Evolutionary conservation across 1,140 invertebrate species (phyloP).

Genomic region (Euwallacea fornicatus): DNA sequence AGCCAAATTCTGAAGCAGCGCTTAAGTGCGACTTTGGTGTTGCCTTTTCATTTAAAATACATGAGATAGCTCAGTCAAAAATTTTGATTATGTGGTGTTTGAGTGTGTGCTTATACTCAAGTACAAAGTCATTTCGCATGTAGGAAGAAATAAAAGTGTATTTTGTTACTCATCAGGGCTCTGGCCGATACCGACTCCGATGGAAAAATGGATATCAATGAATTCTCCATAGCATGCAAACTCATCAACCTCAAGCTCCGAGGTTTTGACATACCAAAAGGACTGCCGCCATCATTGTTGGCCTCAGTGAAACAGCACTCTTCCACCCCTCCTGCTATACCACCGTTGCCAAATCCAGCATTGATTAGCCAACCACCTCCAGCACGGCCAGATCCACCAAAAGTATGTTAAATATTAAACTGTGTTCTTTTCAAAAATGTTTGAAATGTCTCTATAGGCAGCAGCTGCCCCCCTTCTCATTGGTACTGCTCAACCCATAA

Average conservation of each 20-base stretch:
- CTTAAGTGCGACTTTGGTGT: no score
- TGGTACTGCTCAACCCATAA: conserved; percentile 40
- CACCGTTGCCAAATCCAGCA: conserved; percentile 49
- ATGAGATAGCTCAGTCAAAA: no score
- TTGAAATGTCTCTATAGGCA: background rate
- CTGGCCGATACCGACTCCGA: conserved; percentile 95
- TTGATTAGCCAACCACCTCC: conserved; percentile 46
- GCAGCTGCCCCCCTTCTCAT: conserved; percentile 36
- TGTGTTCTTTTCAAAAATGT: no score
- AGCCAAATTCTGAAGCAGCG: no score
- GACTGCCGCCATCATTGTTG: conserved; percentile 75
- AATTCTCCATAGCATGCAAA: conserved; percentile 98
- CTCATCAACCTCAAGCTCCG: conserved; percentile 92
- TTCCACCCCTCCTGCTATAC: conserved; percentile 51
- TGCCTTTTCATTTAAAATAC: no score
- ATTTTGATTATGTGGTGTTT: no score
- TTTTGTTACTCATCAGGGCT: conserved; percentile 61
- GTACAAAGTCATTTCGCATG: no score
- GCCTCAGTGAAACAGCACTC: conserved; percentile 61
- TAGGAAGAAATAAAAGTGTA: background rate
- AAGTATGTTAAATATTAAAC: conserved; percentile 17
- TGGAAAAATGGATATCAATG: conserved; percentile 94
- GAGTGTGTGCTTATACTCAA: no score
- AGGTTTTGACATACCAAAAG: conserved; percentile 86
- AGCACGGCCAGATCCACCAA: conserved; percentile 56